Percentiles rank a stretch among this genome's conserved stretches.
These are phyloP conservation scores for Zaprionus davidi DNA, from an alignment of 1,140 invertebrate species.

Conservation along the genomic window DNA sequence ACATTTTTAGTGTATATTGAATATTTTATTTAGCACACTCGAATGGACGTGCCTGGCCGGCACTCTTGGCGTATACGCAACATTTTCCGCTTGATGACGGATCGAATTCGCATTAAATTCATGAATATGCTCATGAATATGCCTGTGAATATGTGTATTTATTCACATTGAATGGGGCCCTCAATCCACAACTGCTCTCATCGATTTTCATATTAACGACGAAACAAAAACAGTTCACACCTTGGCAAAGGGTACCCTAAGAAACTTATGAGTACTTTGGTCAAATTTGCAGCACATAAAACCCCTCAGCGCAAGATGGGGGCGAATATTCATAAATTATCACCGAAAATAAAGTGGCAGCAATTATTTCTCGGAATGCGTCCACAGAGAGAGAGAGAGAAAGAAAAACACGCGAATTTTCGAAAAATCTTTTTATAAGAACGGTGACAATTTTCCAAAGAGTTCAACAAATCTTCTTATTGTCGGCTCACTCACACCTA, in stretches of 20 bases:
- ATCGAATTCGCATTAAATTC: slow-evolving; percentile 34
- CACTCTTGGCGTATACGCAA: slow-evolving; percentile 50
- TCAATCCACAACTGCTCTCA: neutral
- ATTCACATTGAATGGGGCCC: slow-evolving; percentile 15
- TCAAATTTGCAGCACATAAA: slow-evolving; percentile 16
- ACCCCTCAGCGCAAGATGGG: slow-evolving; percentile 7
- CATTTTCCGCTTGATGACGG: slow-evolving; percentile 39
- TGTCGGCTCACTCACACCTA: slow-evolving; percentile 46
- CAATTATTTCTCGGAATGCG: slow-evolving; percentile 39
- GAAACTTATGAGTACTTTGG: neutral
- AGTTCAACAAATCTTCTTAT: slow-evolving; percentile 56
- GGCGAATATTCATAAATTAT: slow-evolving; percentile 37
- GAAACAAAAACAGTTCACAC: neutral
- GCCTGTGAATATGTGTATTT: slow-evolving; percentile 22
- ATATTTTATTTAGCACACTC: slow-evolving; percentile 31
- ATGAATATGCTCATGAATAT: neutral
- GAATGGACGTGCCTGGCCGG: slow-evolving; percentile 31
- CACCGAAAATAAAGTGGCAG: slow-evolving; percentile 33
- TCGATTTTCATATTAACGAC: neutral
- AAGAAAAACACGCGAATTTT: neutral
- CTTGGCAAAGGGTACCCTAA: neutral
- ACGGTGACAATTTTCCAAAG: slow-evolving; percentile 72
- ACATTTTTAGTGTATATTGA: neutral
- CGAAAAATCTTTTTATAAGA: slow-evolving; percentile 50
- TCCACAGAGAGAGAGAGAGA: neutral